A percentile compares a stretch with the other conserved stretches of the same genome.
Evolutionary conservation across 1,140 invertebrate genomes (phyloP).

Genomic region (Polypedilum vanderplanki): DNA sequence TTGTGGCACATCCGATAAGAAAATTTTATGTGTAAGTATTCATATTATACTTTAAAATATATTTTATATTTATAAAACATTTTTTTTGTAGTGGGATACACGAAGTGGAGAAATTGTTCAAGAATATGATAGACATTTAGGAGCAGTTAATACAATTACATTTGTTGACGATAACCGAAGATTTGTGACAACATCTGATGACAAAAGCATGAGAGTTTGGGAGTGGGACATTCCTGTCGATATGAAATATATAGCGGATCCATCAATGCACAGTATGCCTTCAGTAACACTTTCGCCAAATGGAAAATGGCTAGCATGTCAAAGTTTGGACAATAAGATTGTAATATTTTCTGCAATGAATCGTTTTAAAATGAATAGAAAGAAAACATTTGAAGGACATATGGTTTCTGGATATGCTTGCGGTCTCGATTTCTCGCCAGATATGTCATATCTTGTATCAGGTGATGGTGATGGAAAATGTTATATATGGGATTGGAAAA

Average conservation of each 20-base stretch:
- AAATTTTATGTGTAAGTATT: constrained; percentile 91
- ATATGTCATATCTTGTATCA: constrained; percentile 97
- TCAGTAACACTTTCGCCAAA: constrained; percentile 91
- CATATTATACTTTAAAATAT: not conserved
- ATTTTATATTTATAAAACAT: constrained; percentile 28
- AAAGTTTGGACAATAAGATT: constrained; percentile 99
- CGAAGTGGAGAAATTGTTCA: constrained; percentile 92
- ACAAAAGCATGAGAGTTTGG: constrained; percentile 98
- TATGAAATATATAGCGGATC: constrained; percentile 99
- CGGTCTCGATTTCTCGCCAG: constrained; percentile 93
- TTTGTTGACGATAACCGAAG: constrained; percentile 97
- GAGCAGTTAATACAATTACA: constrained; percentile 97
- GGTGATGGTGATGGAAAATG: constrained; percentile 99
- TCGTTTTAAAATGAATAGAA: constrained; percentile 94
- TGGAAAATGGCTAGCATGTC: constrained; percentile 98
- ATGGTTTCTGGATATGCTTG: constrained; percentile 99
- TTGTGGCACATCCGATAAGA: constrained; percentile 97
- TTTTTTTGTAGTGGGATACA: constrained; percentile 80
- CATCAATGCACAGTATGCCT: constrained; percentile 98
- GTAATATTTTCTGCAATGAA: constrained; percentile 96
- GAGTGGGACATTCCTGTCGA: constrained; percentile 99
- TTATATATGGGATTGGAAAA: constrained; percentile 99
- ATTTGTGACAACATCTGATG: constrained; percentile 98
- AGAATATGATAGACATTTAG: constrained; percentile 98
- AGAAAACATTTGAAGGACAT: constrained; percentile 96